A percentile compares a stretch with the other conserved stretches of the same genome.
These are phyloP conservation scores for Poeciliopsis infans DNA, from an alignment of 2,797 vertebrate species.

Conservation along the genomic window DNA sequence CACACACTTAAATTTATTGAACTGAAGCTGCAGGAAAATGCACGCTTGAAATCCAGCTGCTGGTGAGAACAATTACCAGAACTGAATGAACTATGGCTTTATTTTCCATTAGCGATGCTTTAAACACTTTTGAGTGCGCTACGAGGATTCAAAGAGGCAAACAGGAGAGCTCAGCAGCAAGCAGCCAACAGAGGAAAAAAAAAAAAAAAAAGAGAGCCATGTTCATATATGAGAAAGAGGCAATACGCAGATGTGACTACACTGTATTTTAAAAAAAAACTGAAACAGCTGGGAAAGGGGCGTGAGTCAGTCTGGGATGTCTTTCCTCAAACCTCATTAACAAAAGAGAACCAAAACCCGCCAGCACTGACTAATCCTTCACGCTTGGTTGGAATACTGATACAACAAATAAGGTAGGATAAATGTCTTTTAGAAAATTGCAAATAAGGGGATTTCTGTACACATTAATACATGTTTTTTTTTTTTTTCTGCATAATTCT, in stretches of 20 bases:
- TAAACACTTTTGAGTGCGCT: conserved; percentile 48
- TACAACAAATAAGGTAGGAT: not conserved
- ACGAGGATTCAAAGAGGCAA: conserved; percentile 39
- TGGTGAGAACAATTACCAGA: conserved; percentile 55
- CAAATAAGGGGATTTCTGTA: not conserved
- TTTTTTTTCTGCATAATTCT: not conserved
- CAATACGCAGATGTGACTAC: conserved; percentile 37
- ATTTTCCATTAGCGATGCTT: conserved; percentile 68
- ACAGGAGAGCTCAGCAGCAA: not conserved
- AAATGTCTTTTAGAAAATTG: not conserved
- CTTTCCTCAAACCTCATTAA: conserved; percentile 46
- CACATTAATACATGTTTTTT: not conserved
- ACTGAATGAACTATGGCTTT: conserved; percentile 60
- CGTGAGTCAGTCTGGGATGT: conserved; percentile 35
- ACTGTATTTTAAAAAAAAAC: conserved; percentile 6
- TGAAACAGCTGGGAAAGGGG: conserved; percentile 17
- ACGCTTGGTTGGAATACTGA: not conserved
- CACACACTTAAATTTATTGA: conserved; percentile 35
- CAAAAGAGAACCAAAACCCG: conserved; percentile 31
- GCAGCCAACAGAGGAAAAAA: conserved; percentile 18
- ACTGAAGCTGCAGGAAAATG: conserved; percentile 23
- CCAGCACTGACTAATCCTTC: conserved; percentile 10
- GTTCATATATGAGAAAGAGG: conserved; percentile 19
- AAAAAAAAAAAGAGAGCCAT: not conserved
- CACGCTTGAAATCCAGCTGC: conserved; percentile 34